phyloP scores from a whole-genome alignment of 2,797 vertebrate genomes.

The Petrocephalus sullivani region DNA sequence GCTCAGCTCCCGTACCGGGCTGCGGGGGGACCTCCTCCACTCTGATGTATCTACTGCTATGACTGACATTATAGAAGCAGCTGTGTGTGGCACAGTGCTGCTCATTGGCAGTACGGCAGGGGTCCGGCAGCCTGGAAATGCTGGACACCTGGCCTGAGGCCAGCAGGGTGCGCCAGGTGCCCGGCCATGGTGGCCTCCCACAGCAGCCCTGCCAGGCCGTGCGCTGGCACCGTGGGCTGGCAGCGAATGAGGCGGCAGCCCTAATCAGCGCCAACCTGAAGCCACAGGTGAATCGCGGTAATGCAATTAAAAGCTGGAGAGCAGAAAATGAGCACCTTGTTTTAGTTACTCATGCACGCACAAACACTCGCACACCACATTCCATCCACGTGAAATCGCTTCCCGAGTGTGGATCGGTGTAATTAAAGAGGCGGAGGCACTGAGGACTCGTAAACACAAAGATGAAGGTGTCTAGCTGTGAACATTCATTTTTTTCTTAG shows the following conservation, averaged over 20 bases:
- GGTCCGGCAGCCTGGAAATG: not conserved
- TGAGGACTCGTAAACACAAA: not conserved
- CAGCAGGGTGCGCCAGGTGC: not conserved
- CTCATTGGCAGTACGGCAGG: not conserved
- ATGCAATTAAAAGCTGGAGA: not conserved
- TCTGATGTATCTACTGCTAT: not conserved
- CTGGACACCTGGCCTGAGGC: not conserved
- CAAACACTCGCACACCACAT: not conserved
- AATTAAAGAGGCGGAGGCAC: not conserved
- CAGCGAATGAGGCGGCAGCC: not conserved
- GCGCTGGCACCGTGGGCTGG: not conserved
- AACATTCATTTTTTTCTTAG: not conserved
- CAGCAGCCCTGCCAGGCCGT: not conserved
- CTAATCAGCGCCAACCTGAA: not conserved
- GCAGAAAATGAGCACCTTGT: slow-evolving; percentile 30
- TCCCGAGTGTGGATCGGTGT: not conserved
- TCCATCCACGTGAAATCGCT: slow-evolving; percentile 3
- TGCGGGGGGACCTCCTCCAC: not conserved
- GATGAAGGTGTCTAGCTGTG: not conserved
- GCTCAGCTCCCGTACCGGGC: not conserved
- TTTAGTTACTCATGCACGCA: not conserved
- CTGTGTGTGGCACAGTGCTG: not conserved
- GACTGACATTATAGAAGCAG: not conserved
- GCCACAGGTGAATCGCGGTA: slow-evolving; percentile 1
- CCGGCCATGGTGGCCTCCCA: not conserved